phyloP scores from a whole-genome alignment of 2,888 invertebrate genomes.

The Pachycephus smyrnensis region DNA sequence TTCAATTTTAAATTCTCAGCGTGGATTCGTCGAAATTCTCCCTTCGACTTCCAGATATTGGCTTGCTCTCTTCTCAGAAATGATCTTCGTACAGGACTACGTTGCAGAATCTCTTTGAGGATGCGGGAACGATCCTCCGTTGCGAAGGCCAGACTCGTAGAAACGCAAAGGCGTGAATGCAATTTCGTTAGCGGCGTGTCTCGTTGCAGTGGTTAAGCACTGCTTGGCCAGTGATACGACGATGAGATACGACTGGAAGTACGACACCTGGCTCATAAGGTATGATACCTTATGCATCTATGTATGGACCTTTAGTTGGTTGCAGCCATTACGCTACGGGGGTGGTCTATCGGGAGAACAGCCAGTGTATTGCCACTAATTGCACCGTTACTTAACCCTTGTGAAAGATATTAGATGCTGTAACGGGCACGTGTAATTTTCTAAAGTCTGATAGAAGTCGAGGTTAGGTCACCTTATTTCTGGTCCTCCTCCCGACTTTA shows the following conservation, averaged over 20 bases:
- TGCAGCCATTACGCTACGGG: slow-evolving; percentile 35
- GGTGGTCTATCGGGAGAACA: slow-evolving; percentile 42
- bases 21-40: neutral
- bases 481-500: neutral
- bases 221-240: slow-evolving; percentile 36
- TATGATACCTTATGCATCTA: slow-evolving; percentile 50
- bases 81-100: neutral
- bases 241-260: slow-evolving; percentile 52
- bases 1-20: neutral
- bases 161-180: slow-evolving; percentile 4
- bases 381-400: neutral
- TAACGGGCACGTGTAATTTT: neutral
- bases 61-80: neutral
- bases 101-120: neutral
- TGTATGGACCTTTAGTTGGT: slow-evolving; percentile 16
- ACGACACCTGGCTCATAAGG: slow-evolving; percentile 47
- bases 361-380: neutral
- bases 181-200: slow-evolving; percentile 21
- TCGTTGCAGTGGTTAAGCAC: neutral
- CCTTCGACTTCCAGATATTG: neutral
- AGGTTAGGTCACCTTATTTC: neutral
- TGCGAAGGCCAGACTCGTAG: neutral
- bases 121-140: neutral
- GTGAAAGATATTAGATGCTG: neutral
- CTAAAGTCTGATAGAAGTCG: neutral